A percentile compares a stretch with the other conserved stretches of the same genome.
Conservation (phyloP, 2,888 invertebrate species). For the Pandemis cinnamomeana region DNA sequence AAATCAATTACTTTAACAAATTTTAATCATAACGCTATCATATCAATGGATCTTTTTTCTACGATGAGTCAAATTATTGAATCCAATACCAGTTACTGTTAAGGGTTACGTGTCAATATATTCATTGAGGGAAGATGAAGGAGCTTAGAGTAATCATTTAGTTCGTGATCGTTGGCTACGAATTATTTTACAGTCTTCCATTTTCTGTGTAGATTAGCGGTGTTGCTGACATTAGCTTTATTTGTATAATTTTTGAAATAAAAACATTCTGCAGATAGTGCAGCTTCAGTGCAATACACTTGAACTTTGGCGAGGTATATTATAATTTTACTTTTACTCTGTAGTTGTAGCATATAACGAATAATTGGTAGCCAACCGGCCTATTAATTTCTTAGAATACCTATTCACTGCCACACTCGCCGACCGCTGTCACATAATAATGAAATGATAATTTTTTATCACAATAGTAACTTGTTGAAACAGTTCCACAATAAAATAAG, state of each 20-base stretch:
- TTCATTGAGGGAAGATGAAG: slow-evolving; percentile 54
- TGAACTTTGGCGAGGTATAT: slow-evolving; percentile 64
- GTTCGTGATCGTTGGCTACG: slow-evolving; percentile 78
- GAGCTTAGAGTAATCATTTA: slow-evolving; percentile 68
- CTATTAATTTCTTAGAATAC: slow-evolving; percentile 68
- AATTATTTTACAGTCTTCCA: slow-evolving; percentile 84
- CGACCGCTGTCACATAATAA: slow-evolving; percentile 76
- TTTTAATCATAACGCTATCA: slow-evolving; percentile 22
- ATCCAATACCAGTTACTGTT: slow-evolving; percentile 12
- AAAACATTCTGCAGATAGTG: slow-evolving; percentile 67
- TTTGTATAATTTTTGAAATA: slow-evolving; percentile 60
- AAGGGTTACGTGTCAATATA: slow-evolving; percentile 46
- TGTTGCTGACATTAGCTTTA: slow-evolving; percentile 49
- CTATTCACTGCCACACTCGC: slow-evolving; percentile 79
- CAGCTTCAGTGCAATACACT: slow-evolving; percentile 79
- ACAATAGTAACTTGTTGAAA: slow-evolving; percentile 82
- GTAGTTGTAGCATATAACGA: slow-evolving; percentile 61
- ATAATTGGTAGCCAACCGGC: slow-evolving; percentile 85
- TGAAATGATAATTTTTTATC: slow-evolving; percentile 69
- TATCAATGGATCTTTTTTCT: slow-evolving; percentile 40
- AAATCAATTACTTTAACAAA: not conserved
- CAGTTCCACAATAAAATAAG: slow-evolving; percentile 83
- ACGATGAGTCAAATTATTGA: slow-evolving; percentile 28
- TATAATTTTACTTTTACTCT: slow-evolving; percentile 65
- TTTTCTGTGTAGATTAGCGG: slow-evolving; percentile 60